phyloP scores from a whole-genome alignment of 2,797 vertebrate species.

The Rhinoraja longicauda region DNA sequence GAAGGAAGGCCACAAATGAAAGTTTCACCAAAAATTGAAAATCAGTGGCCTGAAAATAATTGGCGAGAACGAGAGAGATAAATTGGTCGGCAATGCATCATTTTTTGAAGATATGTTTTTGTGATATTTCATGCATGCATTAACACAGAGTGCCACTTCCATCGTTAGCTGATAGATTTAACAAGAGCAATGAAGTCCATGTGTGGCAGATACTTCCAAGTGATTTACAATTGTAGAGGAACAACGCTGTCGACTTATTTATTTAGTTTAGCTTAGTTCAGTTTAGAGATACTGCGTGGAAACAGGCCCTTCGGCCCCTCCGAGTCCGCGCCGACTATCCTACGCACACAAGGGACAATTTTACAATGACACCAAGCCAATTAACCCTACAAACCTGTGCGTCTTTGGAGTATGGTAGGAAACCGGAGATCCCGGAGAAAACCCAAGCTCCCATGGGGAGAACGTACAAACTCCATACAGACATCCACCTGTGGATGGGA shows the following conservation, averaged over 20 bases:
- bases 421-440: too few relatives aligned
- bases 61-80: background rate
- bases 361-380: too few relatives aligned
- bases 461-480: too few relatives aligned
- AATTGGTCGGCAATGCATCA: background rate
- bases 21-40: conserved; percentile 1
- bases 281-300: too few relatives aligned
- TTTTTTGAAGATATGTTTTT: background rate
- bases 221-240: background rate
- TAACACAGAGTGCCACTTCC: background rate
- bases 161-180: background rate
- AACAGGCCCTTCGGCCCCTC: too few relatives aligned
- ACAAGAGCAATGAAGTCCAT: background rate
- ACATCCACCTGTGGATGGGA: too few relatives aligned
- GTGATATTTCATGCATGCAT: background rate
- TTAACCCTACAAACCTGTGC: too few relatives aligned
- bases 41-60: conserved; percentile 10
- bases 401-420: too few relatives aligned
- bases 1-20: background rate
- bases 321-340: too few relatives aligned
- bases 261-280: too few relatives aligned
- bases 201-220: background rate
- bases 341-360: too few relatives aligned
- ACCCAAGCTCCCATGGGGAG: too few relatives aligned
- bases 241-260: background rate